Evolutionary conservation across 92 coral and sea anemone species (phyloP).

Genomic region (Actinostola sp.): DNA sequence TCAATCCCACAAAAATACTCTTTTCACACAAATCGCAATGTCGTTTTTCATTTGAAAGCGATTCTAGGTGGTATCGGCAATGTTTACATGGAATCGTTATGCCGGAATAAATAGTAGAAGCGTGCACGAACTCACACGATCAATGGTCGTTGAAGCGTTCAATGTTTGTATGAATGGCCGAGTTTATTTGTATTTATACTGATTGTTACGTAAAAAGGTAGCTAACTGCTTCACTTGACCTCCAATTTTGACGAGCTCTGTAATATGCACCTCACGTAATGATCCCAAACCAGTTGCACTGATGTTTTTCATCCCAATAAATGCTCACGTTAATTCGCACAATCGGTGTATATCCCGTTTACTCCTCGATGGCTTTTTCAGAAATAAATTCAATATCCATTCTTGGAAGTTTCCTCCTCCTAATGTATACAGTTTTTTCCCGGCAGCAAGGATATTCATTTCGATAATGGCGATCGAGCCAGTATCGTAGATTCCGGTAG

Average conservation of each 20-base stretch:
- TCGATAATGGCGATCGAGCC: slow-evolving; percentile 93
- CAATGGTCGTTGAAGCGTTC: neutral
- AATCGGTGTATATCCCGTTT: slow-evolving; percentile 71
- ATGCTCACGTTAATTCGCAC: slow-evolving; percentile 75
- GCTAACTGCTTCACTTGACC: neutral
- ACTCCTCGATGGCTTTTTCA: slow-evolving; percentile 45
- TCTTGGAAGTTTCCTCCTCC: slow-evolving; percentile 97
- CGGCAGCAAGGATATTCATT: slow-evolving; percentile 92
- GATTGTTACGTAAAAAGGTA: neutral
- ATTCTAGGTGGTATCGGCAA: neutral
- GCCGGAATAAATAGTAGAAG: neutral
- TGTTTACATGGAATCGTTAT: neutral
- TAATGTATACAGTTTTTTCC: slow-evolving; percentile 77
- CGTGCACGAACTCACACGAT: slow-evolving; percentile 2
- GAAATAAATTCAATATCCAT: slow-evolving; percentile 83
- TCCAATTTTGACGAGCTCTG: neutral
- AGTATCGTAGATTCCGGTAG: slow-evolving; percentile 70
- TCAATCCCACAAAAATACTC: neutral
- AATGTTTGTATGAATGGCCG: slow-evolving; percentile 2
- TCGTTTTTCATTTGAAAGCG: too few species aligned
- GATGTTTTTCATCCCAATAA: neutral
- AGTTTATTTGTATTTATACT: neutral
- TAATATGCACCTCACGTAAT: too few species aligned
- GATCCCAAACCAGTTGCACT: neutral
- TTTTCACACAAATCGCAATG: too few species aligned